Percentiles rank a stretch among this genome's conserved stretches.
Conservation (phyloP, 2,113 vertebrate genomes). For the Oxyura jamaicensis region DNA sequence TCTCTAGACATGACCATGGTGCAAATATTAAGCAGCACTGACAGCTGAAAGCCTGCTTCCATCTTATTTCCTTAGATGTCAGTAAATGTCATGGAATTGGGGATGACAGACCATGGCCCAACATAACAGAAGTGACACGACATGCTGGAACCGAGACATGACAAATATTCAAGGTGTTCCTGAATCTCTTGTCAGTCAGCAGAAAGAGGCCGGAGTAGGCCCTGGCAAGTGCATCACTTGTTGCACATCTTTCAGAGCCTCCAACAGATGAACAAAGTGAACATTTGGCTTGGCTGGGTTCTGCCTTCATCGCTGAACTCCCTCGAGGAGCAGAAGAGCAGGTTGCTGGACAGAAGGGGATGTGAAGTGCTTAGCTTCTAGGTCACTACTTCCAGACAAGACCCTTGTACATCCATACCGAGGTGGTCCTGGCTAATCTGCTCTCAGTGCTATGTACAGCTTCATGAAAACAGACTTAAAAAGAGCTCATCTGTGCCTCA, state of each 20-base stretch:
- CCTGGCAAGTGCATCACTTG: rapidly evolving
- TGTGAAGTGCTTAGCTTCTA: neutral
- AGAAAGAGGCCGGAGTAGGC: neutral
- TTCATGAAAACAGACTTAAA: neutral
- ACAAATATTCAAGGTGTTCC: neutral
- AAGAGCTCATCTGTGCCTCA: neutral
- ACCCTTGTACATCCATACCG: neutral
- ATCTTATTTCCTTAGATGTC: conserved; percentile 21
- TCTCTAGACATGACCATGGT: conserved; percentile 2
- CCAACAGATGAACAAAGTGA: neutral
- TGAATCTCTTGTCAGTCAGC: neutral
- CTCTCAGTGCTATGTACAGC: neutral
- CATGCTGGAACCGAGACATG: neutral
- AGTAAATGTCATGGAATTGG: conserved; percentile 6
- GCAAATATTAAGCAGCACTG: conserved; percentile 17
- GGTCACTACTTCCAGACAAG: neutral
- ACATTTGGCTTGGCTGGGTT: neutral
- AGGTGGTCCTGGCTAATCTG: neutral
- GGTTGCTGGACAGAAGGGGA: neutral
- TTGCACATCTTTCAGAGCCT: neutral
- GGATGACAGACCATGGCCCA: neutral
- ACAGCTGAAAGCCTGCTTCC: conserved; percentile 31
- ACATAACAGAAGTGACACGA: neutral
- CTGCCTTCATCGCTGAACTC: neutral
- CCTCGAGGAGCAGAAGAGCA: neutral